Percentiles rank a stretch among this genome's conserved stretches.
phyloP scores from a whole-genome alignment of 2,888 invertebrate species.

The Epicampocera succincta region DNA sequence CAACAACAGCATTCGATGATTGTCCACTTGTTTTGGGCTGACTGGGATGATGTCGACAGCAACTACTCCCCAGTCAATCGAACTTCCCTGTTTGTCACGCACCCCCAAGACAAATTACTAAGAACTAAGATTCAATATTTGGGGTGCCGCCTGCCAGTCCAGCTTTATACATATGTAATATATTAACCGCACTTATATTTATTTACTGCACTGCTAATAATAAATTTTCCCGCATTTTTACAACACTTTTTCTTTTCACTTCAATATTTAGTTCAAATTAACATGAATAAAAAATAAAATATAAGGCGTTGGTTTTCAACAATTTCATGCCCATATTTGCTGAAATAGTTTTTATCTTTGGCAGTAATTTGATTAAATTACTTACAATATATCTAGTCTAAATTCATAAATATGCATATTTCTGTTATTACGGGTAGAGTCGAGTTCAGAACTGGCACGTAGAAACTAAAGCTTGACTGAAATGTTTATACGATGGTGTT shows the following conservation, averaged over 20 bases:
- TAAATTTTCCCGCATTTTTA: slow-evolving; percentile 25
- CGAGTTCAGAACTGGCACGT: background rate
- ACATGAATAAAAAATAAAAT: slow-evolving; percentile 7
- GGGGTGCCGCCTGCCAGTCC: no score
- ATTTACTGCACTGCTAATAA: background rate
- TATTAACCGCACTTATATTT: background rate
- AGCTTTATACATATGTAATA: no score
- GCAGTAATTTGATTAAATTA: slow-evolving; percentile 61
- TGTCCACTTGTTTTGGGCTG: no score
- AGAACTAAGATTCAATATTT: no score
- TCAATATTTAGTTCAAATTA: slow-evolving; percentile 28
- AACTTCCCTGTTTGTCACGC: no score
- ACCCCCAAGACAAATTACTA: no score
- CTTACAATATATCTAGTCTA: slow-evolving; percentile 27
- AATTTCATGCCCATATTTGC: slow-evolving; percentile 3
- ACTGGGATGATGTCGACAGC: no score
- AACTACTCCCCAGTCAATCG: no score
- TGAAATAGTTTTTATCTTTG: slow-evolving; percentile 29
- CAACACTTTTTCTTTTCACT: slow-evolving; percentile 51
- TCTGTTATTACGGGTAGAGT: background rate
- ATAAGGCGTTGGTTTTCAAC: slow-evolving; percentile 53
- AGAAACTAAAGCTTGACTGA: slow-evolving; percentile 14
- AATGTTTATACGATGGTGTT: slow-evolving; percentile 20
- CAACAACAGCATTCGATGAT: no score
- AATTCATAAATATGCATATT: slow-evolving; percentile 59